Base-by-base conservation (phyloP, 1,140 invertebrate genomes). In the Saxidomus purpurata region DNA sequence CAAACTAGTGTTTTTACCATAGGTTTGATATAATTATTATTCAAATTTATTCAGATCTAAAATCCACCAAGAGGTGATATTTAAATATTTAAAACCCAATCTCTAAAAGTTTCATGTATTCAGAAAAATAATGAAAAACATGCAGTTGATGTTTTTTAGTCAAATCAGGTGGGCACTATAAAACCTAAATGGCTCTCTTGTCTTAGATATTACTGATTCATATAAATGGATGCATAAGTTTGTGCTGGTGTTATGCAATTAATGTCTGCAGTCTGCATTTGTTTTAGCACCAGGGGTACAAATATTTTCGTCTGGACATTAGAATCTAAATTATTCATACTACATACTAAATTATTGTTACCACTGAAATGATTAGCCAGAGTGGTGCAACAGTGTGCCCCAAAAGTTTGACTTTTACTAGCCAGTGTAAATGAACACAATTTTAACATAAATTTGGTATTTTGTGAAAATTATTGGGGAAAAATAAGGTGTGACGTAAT, bases 301-400 rank as follows among this genome's bases (percentile, higher is more conserved):
- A 71, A 71, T 38, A 13, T 38, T 71, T 71, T 38, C 38, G 67
- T 71, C 67, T 71, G 25, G 67, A 19, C 34, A 6, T 40, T 71
- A 28, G 34, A 15, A 71, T 28, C 13, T 71, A 9, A 71, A 71
- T 71, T 38, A 71, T 71, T 71, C 67, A 71, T 71, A 34, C 38
- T 17, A 67, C 4, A 31, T 3, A 67, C 61, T 31, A 28, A 67
- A 67, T 19, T 11, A n/a, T n/a, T n/a, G n/a, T 43, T 43, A 43
- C 6, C 43, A 43, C 15, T 43, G 43, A 43, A 43, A 43, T 8
- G 4, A 15, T 43, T 8, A 34, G 63, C 28, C 63, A 67, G 61
- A 67, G 8, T 67, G 19, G 61, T 36, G 61, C 31, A 67, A 67
- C 8, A 67, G 17, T 31, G 1, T 31, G 61, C 4, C 61, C 4